Evolutionary conservation across 2,113 vertebrate species (phyloP), one percentile per base, ranked within the genome.

Genomic region (Myotis yumanensis): DNA sequence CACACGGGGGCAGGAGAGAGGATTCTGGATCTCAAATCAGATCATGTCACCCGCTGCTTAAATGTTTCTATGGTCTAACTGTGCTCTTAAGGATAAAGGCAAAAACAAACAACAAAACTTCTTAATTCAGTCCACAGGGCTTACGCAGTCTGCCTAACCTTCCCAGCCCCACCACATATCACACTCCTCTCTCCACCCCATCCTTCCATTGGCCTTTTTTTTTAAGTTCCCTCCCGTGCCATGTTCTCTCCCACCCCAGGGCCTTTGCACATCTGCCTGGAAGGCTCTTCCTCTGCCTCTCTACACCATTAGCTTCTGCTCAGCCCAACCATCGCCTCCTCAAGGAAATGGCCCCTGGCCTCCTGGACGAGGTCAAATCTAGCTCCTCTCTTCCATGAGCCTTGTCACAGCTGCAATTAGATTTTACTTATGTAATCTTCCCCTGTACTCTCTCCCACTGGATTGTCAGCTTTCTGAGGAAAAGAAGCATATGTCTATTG

Each of bases 81-180:
- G 7, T 8, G 15, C 66, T 71, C 37, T 59, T 88, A 46, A 93
- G 46, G 43, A 80, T 20, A 68, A 69, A 89, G 15, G 48, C 75
- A 89, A 92, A 51, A 51, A 48, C 16, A 88, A 68, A 69, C 2
- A 48, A 20, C 15, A 46, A 66, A 52, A 8, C 59, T 62, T 62
- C 62, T 32, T 54, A 57, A 37, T 54, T 82, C 14, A 2, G 16
- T 35, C 32, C 5, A 32, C 3, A 17, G 11, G 32, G 18, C 46
- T 69, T 66, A 4, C 0, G 0, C 3, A 22, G 32, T 17, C 48
- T 4, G 11, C 37, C 68, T 16, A 10, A 10, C 30, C 46, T 40
- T 59, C 14, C 54, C 25, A 11, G 11, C 4, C 9, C 32, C 9
- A 51, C 28, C 5, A 2, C 5, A 22, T 4, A 6, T 4, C 57